phyloP scores from a whole-genome alignment of 2,113 vertebrate genomes.

The Butorides virescens region DNA sequence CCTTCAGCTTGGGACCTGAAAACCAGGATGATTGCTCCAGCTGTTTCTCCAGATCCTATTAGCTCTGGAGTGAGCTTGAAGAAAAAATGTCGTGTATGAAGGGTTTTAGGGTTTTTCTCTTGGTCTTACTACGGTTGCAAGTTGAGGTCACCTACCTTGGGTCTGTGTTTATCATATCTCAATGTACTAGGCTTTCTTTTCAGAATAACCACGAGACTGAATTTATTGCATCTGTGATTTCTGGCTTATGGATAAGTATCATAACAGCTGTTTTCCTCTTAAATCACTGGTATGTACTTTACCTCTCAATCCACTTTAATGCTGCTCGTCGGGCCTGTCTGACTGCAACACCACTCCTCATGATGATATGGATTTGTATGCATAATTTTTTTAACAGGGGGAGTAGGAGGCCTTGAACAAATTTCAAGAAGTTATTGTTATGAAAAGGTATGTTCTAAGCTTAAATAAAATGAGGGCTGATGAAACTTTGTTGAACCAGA shows the following conservation, averaged over 20 bases:
- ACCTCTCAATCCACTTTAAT: neutral
- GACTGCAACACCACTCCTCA: neutral
- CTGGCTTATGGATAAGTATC: neutral
- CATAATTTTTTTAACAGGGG: neutral
- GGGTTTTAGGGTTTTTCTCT: neutral
- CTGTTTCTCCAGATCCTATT: neutral
- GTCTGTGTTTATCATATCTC: neutral
- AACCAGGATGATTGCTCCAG: rapidly evolving
- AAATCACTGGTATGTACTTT: neutral
- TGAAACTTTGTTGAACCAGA: neutral
- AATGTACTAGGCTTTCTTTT: neutral
- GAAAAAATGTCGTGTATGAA: neutral
- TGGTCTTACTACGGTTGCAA: rapidly evolving
- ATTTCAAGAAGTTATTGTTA: neutral
- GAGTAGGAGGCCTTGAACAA: neutral
- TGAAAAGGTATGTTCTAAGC: neutral
- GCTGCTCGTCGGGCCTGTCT: neutral
- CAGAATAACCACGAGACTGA: neutral
- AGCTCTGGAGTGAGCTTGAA: neutral
- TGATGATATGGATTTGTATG: neutral
- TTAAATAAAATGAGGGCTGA: neutral
- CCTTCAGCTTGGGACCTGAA: neutral
- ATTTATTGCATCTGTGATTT: neutral
- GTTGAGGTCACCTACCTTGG: neutral
- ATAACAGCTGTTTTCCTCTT: neutral